Evolutionary conservation across 1,140 invertebrate genomes (phyloP), one percentile per base, ranked within the genome.

Genomic region (Coenobita brevimanus): DNA sequence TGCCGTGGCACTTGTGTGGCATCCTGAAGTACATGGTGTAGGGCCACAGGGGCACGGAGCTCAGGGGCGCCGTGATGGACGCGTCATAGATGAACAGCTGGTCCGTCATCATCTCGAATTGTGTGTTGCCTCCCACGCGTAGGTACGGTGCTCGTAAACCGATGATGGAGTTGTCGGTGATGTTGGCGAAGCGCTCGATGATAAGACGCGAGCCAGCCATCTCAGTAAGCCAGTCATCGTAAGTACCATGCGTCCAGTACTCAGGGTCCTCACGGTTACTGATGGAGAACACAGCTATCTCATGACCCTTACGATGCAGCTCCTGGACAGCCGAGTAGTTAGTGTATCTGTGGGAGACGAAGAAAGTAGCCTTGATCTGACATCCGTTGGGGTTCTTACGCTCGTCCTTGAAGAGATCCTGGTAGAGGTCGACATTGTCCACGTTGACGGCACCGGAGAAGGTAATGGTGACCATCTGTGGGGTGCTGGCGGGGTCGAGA

Each of bases 81-180:
- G 97, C 96, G 92, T 98, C 97, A 92, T 98, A 98, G 13, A 98
- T 96, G 92, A 98, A 98, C 93, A 97, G 97, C 92, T 98, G 97
- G 92, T 98, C 97, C 82, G 96, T 96, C 97, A 98, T 98, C 97
- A 98, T 98, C 92, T 97, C 96, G 92, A 98, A 98, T 94, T 98
- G 97, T 90, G 97, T 97, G 93, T 98, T 98, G 90, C 98, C 97
- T 87, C 98, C 97, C 0, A 98, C 96, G 30, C 97, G 94, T 6
- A 99, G 94, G 92, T 97, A 98, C 0, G 98, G 98, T 0, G 97
- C 97, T 27, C 98, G 94, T 80, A 98, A 94, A 60, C 97, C 97
- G 91, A 97, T 96, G 88, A 98, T 97, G 13, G 96, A 96, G 89
- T 97, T 96, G 91, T 98, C 97, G 50, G 97, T 97, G 91, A 98